Percentiles rank a stretch among this genome's conserved stretches.
Conservation (phyloP, 2,797 vertebrate genomes). For the Echiichthys vipera region DNA sequence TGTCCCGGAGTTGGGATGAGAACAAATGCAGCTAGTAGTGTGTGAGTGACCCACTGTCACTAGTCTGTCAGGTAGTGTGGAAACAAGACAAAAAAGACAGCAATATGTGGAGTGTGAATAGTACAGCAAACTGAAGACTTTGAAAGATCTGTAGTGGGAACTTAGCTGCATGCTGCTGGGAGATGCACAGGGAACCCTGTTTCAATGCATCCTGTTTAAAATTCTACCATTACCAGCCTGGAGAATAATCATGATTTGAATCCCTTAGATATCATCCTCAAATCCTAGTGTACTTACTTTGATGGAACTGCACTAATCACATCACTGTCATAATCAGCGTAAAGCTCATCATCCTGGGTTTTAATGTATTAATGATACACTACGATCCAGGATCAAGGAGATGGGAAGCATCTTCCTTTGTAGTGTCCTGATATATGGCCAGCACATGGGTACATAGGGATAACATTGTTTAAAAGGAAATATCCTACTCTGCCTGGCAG, state of each 20-base stretch:
- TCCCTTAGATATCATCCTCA: not conserved
- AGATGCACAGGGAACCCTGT: not conserved
- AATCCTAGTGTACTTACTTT: not conserved
- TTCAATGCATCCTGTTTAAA: not conserved
- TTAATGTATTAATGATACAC: constrained; percentile 37
- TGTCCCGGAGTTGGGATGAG: too few species aligned
- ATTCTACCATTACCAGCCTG: not conserved
- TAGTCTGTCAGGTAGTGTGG: too few species aligned
- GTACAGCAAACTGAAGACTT: too few species aligned
- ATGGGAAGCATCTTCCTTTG: constrained; percentile 14
- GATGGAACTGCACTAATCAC: not conserved
- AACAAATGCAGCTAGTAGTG: too few species aligned
- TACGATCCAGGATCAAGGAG: constrained; percentile 39
- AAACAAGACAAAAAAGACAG: too few species aligned
- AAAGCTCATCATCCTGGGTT: constrained; percentile 10
- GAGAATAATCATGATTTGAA: not conserved
- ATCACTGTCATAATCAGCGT: constrained; percentile 3
- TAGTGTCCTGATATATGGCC: constrained; percentile 27
- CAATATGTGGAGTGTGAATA: too few species aligned
- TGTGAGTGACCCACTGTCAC: too few species aligned
- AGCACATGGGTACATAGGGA: constrained; percentile 18
- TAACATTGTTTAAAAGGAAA: constrained; percentile 47
- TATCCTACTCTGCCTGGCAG: constrained; percentile 32
- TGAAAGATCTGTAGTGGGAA: too few species aligned
- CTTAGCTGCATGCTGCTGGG: not conserved